phyloP scores from a whole-genome alignment of 1,140 invertebrate species.

The Cephus cinctus region DNA sequence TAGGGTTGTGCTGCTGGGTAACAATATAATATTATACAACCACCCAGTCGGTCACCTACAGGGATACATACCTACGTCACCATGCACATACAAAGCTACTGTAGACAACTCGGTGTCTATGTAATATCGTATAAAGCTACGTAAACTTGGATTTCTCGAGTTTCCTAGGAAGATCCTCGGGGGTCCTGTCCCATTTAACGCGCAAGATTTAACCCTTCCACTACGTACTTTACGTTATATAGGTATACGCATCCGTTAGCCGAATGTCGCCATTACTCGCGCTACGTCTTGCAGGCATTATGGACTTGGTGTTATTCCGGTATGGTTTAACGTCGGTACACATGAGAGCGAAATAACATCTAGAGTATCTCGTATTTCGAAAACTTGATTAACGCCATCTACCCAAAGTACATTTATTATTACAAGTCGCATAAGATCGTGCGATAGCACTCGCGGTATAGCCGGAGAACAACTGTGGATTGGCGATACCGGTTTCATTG shows the following conservation, averaged over 20 bases:
- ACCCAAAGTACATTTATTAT: no score
- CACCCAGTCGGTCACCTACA: neutral
- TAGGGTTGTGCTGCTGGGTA: no score
- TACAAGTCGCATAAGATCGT: no score
- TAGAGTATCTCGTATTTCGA: conserved; percentile 34
- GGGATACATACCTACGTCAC: neutral
- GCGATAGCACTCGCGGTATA: no score
- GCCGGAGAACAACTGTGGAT: no score
- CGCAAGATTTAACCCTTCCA: conserved; percentile 40
- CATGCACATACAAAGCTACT: conserved; percentile 1
- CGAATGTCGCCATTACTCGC: no score
- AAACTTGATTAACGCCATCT: conserved; percentile 38
- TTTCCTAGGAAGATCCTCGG: conserved; percentile 35
- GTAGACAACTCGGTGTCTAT: conserved; percentile 7
- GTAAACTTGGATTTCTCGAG: conserved; percentile 30
- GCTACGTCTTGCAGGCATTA: no score
- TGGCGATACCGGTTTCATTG: no score
- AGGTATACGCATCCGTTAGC: conserved; percentile 4
- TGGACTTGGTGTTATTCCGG: no score
- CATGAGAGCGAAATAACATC: conserved; percentile 27
- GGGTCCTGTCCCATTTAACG: conserved; percentile 37
- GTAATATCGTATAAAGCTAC: conserved; percentile 10
- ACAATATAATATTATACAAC: conserved; percentile 6
- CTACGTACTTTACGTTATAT: conserved; percentile 35
- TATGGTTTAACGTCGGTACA: conserved; percentile 3